phyloP scores from a whole-genome alignment of 2,888 invertebrate species.

The Aricia artaxerxes region DNA sequence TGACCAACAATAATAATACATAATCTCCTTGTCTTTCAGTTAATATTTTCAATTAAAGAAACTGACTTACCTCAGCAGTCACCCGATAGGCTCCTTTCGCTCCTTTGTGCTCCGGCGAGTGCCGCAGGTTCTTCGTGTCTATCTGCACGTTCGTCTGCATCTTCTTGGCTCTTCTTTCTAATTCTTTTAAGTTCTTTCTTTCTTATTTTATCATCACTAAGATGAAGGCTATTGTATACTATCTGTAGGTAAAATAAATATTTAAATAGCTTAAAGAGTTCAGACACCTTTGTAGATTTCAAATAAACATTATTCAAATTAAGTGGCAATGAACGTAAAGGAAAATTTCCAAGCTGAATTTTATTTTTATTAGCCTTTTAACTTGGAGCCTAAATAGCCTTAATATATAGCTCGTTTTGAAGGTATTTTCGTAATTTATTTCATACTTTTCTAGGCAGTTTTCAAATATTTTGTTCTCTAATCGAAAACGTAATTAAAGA shows the following conservation, averaged over 20 bases:
- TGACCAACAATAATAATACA: too few species aligned
- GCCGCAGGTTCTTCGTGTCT: constrained; percentile 84
- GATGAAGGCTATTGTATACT: too few species aligned
- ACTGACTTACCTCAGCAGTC: constrained; percentile 76
- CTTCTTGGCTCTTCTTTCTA: constrained; percentile 33
- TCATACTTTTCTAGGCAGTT: neutral
- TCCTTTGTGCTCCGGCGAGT: constrained; percentile 83
- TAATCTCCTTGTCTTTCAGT: too few species aligned
- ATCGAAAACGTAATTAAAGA: constrained; percentile 1
- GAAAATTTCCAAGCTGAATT: neutral
- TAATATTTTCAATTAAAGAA: neutral
- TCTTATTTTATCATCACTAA: too few species aligned
- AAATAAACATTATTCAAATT: neutral
- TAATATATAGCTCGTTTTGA: neutral
- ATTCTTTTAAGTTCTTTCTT: neutral
- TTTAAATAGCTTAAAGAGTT: neutral
- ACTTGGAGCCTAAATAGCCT: neutral
- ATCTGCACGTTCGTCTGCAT: constrained; percentile 90
- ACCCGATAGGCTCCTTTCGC: constrained; percentile 66
- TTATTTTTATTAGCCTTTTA: neutral
- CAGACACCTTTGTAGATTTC: neutral
- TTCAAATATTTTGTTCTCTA: neutral
- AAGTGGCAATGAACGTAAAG: neutral
- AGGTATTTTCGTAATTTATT: neutral
- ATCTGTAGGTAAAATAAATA: neutral